Percentiles rank a stretch among this genome's conserved stretches.
These are phyloP conservation scores for Chymomyza fuscimana DNA, from an alignment of 2,888 invertebrate genomes.

Conservation along the genomic window DNA sequence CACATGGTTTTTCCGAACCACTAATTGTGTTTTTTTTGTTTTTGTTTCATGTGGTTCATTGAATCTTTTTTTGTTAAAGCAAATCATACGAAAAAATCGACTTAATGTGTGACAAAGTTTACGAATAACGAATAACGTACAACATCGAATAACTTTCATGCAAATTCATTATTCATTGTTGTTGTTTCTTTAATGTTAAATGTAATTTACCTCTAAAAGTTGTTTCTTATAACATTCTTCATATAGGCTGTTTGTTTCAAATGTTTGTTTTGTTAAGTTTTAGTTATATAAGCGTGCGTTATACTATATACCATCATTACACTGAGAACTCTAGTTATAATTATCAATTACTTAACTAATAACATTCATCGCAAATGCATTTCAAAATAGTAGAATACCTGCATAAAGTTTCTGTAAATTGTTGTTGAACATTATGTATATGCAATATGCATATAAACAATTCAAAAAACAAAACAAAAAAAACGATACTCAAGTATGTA, in stretches of 20 bases:
- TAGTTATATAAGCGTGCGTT: slow-evolving; percentile 70
- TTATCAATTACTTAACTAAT: slow-evolving; percentile 19
- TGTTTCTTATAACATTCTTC: slow-evolving; percentile 50
- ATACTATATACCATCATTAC: slow-evolving; percentile 41
- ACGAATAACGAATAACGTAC: slow-evolving; percentile 46
- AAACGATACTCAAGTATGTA: slow-evolving; percentile 61
- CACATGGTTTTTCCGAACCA: slow-evolving; percentile 38
- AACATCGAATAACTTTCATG: slow-evolving; percentile 1
- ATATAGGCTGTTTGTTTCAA: slow-evolving; percentile 75
- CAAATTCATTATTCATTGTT: slow-evolving; percentile 31
- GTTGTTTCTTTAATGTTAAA: slow-evolving; percentile 53
- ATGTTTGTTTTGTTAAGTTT: slow-evolving; percentile 58
- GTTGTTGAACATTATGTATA: slow-evolving; percentile 48
- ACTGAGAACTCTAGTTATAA: slow-evolving; percentile 37
- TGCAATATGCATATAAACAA: slow-evolving; percentile 15
- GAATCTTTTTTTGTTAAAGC: slow-evolving; percentile 34
- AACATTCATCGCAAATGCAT: slow-evolving; percentile 53
- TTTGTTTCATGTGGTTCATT: slow-evolving; percentile 11
- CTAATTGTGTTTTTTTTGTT: slow-evolving; percentile 36
- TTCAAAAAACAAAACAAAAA: slow-evolving; percentile 33
- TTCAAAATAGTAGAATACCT: slow-evolving; percentile 55
- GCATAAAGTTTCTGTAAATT: slow-evolving; percentile 46
- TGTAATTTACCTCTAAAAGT: slow-evolving; percentile 62
- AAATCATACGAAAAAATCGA: slow-evolving; percentile 43
- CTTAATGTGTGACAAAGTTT: slow-evolving; percentile 71